Conservation (phyloP, 1,140 invertebrate genomes). For the Andricus grossulariae region DNA sequence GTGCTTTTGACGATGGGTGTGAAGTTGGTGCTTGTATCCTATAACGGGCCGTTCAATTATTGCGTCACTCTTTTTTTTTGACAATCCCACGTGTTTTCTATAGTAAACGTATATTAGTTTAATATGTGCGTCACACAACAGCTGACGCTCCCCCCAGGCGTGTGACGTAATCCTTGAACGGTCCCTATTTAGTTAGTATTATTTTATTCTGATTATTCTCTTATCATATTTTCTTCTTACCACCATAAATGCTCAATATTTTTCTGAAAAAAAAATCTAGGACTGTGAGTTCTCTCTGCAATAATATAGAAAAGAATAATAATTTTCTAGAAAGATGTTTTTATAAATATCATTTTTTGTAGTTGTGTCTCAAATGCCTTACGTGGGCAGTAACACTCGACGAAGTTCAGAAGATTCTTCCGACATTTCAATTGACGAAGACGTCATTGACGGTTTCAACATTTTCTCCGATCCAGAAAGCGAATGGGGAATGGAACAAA, state of each 20-base stretch:
- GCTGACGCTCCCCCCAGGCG: too few species aligned
- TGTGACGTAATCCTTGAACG: too few species aligned
- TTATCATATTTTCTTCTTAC: constrained; percentile 13
- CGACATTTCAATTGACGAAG: constrained; percentile 73
- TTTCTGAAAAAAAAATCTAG: neutral
- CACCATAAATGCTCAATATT: constrained; percentile 20
- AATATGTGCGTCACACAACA: too few species aligned
- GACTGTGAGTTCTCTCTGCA: too few species aligned
- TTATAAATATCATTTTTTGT: constrained; percentile 24
- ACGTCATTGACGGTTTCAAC: constrained; percentile 69
- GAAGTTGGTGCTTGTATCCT: too few species aligned
- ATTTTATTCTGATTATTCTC: constrained; percentile 15
- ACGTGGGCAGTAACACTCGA: constrained; percentile 30
- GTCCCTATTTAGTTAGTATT: neutral
- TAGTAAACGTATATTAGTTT: too few species aligned
- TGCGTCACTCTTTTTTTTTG: too few species aligned
- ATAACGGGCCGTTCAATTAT: too few species aligned
- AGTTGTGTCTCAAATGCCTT: constrained; percentile 42
- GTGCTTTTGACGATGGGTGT: too few species aligned
- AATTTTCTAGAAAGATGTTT: neutral
- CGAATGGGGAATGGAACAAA: constrained; percentile 76
- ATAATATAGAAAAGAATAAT: too few species aligned
- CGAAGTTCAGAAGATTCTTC: constrained; percentile 67
- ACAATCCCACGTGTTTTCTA: too few species aligned
- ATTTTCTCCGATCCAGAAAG: constrained; percentile 79